phyloP scores from a whole-genome alignment of 2,888 invertebrate species.

The Alcis repandata region DNA sequence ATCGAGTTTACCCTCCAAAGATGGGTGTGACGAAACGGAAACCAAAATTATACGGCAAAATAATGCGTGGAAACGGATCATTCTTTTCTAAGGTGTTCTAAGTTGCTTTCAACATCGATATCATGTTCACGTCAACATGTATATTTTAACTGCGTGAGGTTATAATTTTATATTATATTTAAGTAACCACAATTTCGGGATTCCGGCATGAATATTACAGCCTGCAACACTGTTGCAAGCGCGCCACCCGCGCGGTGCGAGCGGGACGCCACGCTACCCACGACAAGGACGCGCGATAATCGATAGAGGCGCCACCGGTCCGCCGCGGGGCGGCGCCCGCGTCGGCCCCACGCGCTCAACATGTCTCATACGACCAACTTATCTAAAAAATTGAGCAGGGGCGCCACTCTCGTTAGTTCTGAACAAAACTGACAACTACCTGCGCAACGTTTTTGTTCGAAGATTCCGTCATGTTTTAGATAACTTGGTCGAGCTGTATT shows the following conservation, averaged over 20 bases:
- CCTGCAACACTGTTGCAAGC: slow-evolving; percentile 51
- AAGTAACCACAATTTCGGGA: background rate
- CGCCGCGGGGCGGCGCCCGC: slow-evolving; percentile 80
- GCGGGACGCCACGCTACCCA: slow-evolving; percentile 55
- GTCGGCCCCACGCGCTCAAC: slow-evolving; percentile 80
- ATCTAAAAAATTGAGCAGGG: background rate
- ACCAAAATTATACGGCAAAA: too few relatives aligned
- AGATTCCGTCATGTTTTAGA: background rate
- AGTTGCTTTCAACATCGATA: too few relatives aligned
- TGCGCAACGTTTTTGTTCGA: background rate
- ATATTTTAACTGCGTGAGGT: too few relatives aligned
- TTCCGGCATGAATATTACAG: slow-evolving; percentile 16
- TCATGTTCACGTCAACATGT: too few relatives aligned
- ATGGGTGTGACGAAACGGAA: too few relatives aligned
- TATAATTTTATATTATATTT: background rate
- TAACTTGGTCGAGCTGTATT: slow-evolving; percentile 53
- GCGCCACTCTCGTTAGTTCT: background rate
- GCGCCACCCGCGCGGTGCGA: slow-evolving; percentile 70
- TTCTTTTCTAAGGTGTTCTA: too few relatives aligned
- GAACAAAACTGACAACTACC: background rate
- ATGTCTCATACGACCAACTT: slow-evolving; percentile 59
- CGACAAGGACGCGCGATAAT: slow-evolving; percentile 60
- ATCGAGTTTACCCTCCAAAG: too few relatives aligned
- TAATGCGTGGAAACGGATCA: too few relatives aligned
- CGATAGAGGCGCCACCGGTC: slow-evolving; percentile 78